Evolutionary conservation across 2,113 vertebrate species (phyloP), one percentile per base, ranked within the genome.

Genomic region (Trogon melanurus): DNA sequence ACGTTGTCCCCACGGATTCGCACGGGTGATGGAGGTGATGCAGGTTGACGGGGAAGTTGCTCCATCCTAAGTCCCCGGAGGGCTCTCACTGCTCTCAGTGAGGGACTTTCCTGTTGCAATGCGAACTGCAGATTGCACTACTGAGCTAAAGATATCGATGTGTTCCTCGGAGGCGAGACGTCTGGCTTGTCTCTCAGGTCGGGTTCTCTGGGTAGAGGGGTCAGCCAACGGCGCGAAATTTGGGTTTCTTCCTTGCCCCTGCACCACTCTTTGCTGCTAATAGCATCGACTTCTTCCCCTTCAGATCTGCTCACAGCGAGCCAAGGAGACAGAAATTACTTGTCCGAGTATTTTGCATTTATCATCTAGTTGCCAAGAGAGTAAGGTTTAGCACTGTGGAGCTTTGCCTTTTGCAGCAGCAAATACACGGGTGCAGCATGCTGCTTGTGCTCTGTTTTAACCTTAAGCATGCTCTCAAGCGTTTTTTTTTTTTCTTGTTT

Each of bases 1-100:
- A 8, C 1, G 4, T 29, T 25, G 26, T 15, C 23, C 73, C 25
- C 1, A 1, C 0, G 1, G 61, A 25, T 21, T 30, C 11, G 47
- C 0, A 1, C 18, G 30, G 76, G 18, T 27, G 48, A 30, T 22
- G 56, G 64, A 79, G 6, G 50, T 41, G 75, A 38, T 61, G 65
- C 36, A 53, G 25, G 25, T 10, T 36, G 79, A 67, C 2, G 11
- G 23, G 41, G 38, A 80, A 54, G 48, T 81, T 86, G 58, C 65
- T 82, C 45, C 41, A 6, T 58, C 36, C 61, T 27, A 76, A 10
- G 23, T 19, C 88, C 25, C 80, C 11, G 30, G 36, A 91, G 48
- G 65, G 65, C 22, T 82, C 81, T 78, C 34, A 1, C 38, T 34
- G 51, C 22, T 1, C 60, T 67, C 76, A 44, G n/a, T 32, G 22